Conservation (phyloP, 2,113 vertebrate genomes). For the Nestor notabilis region DNA sequence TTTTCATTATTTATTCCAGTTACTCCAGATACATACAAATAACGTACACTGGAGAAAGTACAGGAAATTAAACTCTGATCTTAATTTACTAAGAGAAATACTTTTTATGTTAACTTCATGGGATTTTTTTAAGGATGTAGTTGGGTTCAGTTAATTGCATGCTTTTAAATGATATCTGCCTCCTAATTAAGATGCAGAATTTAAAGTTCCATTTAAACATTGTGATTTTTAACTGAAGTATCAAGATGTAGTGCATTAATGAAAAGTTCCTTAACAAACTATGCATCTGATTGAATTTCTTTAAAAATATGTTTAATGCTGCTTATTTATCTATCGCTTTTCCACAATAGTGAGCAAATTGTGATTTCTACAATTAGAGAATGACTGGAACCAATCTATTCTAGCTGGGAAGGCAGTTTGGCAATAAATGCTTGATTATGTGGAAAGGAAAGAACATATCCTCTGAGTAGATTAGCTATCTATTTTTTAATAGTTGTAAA, state of each 20-base stretch:
- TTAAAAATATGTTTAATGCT: background rate
- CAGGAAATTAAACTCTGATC: background rate
- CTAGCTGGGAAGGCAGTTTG: background rate
- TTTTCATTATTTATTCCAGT: background rate
- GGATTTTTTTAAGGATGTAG: background rate
- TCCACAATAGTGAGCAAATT: background rate
- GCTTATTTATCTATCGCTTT: background rate
- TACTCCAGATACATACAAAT: background rate
- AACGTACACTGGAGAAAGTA: background rate
- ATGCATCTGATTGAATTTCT: background rate
- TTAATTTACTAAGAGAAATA: background rate
- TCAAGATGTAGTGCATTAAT: background rate
- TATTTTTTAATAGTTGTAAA: background rate
- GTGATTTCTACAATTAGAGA: background rate
- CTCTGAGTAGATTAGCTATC: background rate
- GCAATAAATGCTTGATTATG: background rate
- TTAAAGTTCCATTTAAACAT: background rate
- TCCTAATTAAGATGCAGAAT: background rate
- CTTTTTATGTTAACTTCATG: background rate
- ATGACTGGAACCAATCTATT: background rate
- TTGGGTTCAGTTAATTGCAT: background rate
- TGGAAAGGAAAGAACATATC: background rate
- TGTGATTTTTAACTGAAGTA: background rate
- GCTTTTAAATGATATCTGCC: background rate
- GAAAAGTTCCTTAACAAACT: background rate